Evolutionary conservation across 2,113 vertebrate genomes (phyloP).

Genomic region (Daphoenositta chrysoptera): DNA sequence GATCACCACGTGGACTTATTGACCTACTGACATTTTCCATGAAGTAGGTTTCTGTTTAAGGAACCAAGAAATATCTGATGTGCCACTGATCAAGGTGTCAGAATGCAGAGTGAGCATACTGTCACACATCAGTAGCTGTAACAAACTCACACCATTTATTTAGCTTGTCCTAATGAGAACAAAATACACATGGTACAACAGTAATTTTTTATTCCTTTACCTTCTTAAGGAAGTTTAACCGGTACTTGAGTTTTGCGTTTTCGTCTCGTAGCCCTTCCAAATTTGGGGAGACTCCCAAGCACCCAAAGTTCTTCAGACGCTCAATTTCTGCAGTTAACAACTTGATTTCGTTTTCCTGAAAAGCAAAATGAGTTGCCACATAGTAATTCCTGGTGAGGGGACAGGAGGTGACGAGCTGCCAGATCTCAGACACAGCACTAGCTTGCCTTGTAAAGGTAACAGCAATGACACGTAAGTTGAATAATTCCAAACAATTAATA

Average conservation of each 20-base stretch:
- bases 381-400: background rate
- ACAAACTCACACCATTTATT: background rate
- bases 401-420: background rate
- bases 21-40: background rate
- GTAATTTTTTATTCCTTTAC: conserved; percentile 62
- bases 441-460: background rate
- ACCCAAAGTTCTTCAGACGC: conserved; percentile 76
- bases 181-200: rapidly evolving
- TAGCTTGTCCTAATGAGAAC: background rate
- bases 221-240: conserved; percentile 85
- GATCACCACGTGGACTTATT: rapidly evolving
- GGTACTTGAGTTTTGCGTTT: conserved; percentile 88
- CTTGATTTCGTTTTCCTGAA: conserved; percentile 86
- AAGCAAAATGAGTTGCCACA: background rate
- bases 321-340: conserved; percentile 85
- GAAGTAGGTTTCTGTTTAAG: background rate
- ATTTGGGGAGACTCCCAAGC: conserved; percentile 57
- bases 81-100: background rate
- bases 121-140: background rate
- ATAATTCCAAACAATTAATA: background rate
- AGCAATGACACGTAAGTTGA: background rate
- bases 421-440: background rate
- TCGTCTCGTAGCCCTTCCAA: conserved; percentile 85
- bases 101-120: background rate
- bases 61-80: background rate